These are phyloP conservation scores for Penelope pileata DNA, from an alignment of 2,113 vertebrate species.

Conservation along the genomic window DNA sequence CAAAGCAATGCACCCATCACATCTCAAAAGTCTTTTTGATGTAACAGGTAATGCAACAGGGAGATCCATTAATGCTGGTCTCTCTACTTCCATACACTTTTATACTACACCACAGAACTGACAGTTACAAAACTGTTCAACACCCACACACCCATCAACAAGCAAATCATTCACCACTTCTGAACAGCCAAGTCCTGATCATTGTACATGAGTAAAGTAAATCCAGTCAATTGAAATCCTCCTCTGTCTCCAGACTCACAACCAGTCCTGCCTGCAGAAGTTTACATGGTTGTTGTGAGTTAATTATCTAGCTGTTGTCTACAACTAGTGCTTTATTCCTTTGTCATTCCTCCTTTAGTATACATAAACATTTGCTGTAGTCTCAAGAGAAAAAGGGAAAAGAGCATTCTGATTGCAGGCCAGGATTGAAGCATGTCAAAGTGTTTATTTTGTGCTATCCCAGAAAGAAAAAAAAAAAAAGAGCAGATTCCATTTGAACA, in stretches of 20 bases:
- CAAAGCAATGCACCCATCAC: neutral
- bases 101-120: neutral
- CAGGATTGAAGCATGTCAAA: conserved; percentile 16
- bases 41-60: neutral
- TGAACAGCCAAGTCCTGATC: neutral
- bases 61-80: neutral
- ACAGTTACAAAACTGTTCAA: neutral
- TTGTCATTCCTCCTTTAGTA: neutral
- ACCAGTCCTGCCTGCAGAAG: neutral
- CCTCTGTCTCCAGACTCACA: neutral
- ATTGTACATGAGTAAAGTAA: neutral
- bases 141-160: neutral
- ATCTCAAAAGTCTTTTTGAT: neutral
- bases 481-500: neutral
- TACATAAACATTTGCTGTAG: neutral
- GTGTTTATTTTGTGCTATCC: neutral
- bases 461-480: neutral
- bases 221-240: neutral
- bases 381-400: neutral
- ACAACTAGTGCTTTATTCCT: neutral
- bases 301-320: neutral
- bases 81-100: neutral
- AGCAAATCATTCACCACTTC: neutral
- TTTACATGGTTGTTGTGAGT: neutral
- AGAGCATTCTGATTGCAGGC: neutral